Conservation (phyloP, 2,888 invertebrate species). For the Tetanocera ferruginea region DNA sequence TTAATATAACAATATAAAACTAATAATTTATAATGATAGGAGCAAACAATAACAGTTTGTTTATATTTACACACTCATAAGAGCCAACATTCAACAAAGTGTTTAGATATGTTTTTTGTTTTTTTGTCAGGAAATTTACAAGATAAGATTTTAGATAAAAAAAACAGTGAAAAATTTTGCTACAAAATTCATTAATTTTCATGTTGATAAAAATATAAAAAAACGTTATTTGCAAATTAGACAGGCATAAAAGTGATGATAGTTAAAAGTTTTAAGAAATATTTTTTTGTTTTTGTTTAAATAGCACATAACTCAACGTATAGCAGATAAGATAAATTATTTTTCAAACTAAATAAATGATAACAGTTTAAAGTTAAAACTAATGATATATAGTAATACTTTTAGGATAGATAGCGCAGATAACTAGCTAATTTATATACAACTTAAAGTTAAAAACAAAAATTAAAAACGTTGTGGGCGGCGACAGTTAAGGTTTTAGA, state of each 20-base stretch:
- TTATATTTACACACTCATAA: conserved; percentile 13
- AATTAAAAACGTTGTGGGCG: neutral
- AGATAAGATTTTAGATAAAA: neutral
- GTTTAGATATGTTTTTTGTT: neutral
- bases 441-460: neutral
- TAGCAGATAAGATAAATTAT: neutral
- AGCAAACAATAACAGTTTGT: neutral
- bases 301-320: neutral
- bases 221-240: neutral
- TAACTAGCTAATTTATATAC: neutral
- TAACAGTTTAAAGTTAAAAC: neutral
- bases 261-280: neutral
- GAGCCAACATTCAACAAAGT: neutral
- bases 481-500: neutral
- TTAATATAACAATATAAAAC: neutral
- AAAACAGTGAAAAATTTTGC: neutral
- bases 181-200: neutral
- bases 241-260: neutral
- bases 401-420: neutral
- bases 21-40: conserved; percentile 1
- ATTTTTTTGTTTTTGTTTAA: too few species aligned
- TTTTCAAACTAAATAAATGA: neutral
- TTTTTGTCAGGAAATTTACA: neutral
- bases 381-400: neutral
- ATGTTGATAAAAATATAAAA: neutral